phyloP scores from a whole-genome alignment of 2,888 invertebrate genomes.

The Drosophila neonasuta region DNA sequence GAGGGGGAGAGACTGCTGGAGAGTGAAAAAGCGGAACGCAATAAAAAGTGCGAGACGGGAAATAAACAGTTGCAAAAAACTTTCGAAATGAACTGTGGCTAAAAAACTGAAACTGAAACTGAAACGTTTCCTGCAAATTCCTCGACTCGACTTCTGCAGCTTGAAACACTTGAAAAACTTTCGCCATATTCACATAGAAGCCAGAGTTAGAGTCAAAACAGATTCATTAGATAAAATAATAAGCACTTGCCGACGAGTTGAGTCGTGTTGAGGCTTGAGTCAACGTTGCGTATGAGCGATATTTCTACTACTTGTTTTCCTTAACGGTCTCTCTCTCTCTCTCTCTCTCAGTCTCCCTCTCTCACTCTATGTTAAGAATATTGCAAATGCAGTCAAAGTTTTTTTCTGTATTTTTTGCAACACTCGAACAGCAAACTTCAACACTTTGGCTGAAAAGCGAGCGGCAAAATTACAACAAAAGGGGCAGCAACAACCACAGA shows the following conservation, averaged over 20 bases:
- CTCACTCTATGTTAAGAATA: slow-evolving; percentile 9
- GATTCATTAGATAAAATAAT: slow-evolving; percentile 79
- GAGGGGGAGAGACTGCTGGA: not conserved
- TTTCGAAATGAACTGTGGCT: slow-evolving; percentile 51
- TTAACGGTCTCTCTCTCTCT: not conserved
- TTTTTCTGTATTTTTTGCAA: slow-evolving; percentile 24
- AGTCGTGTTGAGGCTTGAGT: slow-evolving; percentile 17
- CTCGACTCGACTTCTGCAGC: slow-evolving; percentile 21
- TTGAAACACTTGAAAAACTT: slow-evolving; percentile 73
- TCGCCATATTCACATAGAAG: slow-evolving; percentile 58
- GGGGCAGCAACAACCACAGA: slow-evolving; percentile 17
- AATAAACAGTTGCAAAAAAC: slow-evolving; percentile 57
- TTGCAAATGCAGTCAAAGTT: slow-evolving; percentile 65
- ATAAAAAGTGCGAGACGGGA: slow-evolving; percentile 50
- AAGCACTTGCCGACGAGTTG: slow-evolving; percentile 48
- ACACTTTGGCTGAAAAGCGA: slow-evolving; percentile 72
- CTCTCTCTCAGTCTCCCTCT: not conserved
- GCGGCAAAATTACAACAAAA: slow-evolving; percentile 40
- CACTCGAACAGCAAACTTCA: slow-evolving; percentile 77
- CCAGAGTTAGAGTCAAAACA: slow-evolving; percentile 44
- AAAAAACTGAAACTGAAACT: slow-evolving; percentile 1
- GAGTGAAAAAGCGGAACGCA: slow-evolving; percentile 18
- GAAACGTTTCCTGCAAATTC: slow-evolving; percentile 18
- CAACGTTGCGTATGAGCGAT: slow-evolving; percentile 70
- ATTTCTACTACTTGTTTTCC: slow-evolving; percentile 18